Evolutionary conservation across 2,888 invertebrate genomes (phyloP).

Genomic region (Eupeodes latifasciatus): DNA sequence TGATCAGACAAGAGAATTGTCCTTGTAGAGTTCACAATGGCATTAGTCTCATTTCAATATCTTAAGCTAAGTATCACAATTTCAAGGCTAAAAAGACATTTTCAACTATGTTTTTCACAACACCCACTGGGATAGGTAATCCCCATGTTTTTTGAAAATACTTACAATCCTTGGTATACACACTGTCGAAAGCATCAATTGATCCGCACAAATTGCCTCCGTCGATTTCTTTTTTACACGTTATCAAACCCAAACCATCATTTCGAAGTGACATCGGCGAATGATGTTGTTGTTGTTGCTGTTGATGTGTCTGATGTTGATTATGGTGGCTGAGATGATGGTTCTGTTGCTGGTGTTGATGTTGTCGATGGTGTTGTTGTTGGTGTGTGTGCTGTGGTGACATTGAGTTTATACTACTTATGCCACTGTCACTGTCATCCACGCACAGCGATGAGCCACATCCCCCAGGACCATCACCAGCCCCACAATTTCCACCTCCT

Average conservation of each 20-base stretch:
- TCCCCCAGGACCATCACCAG: conserved; percentile 64
- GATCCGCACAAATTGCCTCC: conserved; percentile 81
- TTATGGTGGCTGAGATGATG: conserved; percentile 77
- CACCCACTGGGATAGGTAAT: conserved; percentile 10
- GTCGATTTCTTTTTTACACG: conserved; percentile 81
- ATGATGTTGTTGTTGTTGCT: conserved; percentile 75
- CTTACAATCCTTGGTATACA: conserved; percentile 84
- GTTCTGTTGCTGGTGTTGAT: conserved; percentile 78
- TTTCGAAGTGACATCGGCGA: conserved; percentile 68
- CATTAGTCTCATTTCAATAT: not conserved
- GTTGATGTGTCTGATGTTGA: conserved; percentile 78
- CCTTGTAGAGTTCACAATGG: conserved; percentile 4
- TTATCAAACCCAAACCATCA: conserved; percentile 79
- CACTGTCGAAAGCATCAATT: conserved; percentile 83
- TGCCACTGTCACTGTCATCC: conserved; percentile 77
- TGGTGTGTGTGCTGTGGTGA: conserved; percentile 77
- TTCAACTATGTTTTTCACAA: conserved; percentile 53
- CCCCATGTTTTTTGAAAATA: conserved; percentile 71
- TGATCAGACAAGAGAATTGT: not conserved
- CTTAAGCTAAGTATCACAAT: not conserved
- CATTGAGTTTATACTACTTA: conserved; percentile 74
- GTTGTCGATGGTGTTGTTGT: conserved; percentile 78
- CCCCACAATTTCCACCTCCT: conserved; percentile 42
- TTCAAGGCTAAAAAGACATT: conserved; percentile 39
- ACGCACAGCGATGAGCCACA: conserved; percentile 69